These are phyloP conservation scores for Chironomus tentans DNA, from an alignment of 2,888 invertebrate species.

Conservation along the genomic window DNA sequence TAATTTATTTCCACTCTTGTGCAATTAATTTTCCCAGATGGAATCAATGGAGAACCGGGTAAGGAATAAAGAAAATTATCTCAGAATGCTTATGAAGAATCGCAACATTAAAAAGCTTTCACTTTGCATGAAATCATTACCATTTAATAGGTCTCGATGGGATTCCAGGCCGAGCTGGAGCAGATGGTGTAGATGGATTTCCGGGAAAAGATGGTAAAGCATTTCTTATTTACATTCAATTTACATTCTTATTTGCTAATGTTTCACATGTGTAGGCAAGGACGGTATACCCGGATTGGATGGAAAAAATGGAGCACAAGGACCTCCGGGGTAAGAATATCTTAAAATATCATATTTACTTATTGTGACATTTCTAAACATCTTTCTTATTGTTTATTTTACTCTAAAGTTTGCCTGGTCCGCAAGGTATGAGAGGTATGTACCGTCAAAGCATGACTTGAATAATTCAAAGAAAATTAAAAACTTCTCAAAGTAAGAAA, in stretches of 20 bases:
- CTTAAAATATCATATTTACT: background rate
- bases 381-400: background rate
- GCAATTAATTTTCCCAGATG: background rate
- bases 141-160: slow-evolving; percentile 60
- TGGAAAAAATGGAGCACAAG: background rate
- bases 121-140: slow-evolving; percentile 48
- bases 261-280: slow-evolving; percentile 37
- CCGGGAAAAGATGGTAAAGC: slow-evolving; percentile 57
- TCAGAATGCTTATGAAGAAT: too few relatives aligned
- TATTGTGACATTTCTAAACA: slow-evolving; percentile 36
- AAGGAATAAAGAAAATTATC: too few relatives aligned
- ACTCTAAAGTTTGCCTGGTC: slow-evolving; percentile 53
- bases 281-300: slow-evolving; percentile 50
- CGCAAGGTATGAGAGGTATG: slow-evolving; percentile 61
- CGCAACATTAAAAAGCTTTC: background rate
- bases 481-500: too few relatives aligned
- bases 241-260: background rate
- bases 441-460: too few relatives aligned
- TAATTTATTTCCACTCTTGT: background rate
- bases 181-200: slow-evolving; percentile 52
- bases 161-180: slow-evolving; percentile 74
- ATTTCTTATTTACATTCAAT: background rate
- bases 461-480: too few relatives aligned
- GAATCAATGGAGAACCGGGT: background rate
- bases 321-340: background rate